Conservation (phyloP, 2,797 vertebrate species). For the Pampus argenteus region DNA sequence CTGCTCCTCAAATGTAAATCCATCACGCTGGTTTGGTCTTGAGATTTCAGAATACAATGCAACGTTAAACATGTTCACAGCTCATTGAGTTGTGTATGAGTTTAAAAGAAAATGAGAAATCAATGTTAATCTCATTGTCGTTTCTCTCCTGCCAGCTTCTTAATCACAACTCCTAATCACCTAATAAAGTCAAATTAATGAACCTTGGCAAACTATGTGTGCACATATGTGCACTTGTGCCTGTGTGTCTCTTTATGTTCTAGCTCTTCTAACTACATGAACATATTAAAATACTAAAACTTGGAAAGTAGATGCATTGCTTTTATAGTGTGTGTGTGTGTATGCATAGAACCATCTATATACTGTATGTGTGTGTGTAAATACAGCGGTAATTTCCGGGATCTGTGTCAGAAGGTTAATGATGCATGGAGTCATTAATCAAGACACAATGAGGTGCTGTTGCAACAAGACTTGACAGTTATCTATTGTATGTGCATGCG, state of each 20-base stretch:
- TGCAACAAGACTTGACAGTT: constrained; percentile 37
- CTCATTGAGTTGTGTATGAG: constrained; percentile 28
- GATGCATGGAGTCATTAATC: constrained; percentile 60
- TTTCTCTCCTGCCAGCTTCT: constrained; percentile 37
- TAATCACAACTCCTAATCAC: constrained; percentile 63
- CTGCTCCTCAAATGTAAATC: neutral
- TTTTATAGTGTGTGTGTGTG: neutral
- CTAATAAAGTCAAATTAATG: constrained; percentile 66
- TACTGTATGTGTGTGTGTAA: constrained; percentile 20
- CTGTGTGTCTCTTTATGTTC: constrained; percentile 6
- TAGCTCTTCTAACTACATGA: constrained; percentile 22
- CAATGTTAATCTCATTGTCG: constrained; percentile 49
- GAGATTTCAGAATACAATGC: constrained; percentile 3
- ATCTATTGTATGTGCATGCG: no score
- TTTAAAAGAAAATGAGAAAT: constrained; percentile 55
- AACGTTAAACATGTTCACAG: constrained; percentile 36
- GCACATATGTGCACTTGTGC: neutral
- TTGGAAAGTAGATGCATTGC: neutral
- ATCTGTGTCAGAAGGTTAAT: constrained; percentile 60
- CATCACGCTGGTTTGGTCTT: neutral
- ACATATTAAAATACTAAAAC: constrained; percentile 38
- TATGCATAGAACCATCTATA: neutral
- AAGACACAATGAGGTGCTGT: constrained; percentile 44
- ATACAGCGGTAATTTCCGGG: constrained; percentile 42
- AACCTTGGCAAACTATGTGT: constrained; percentile 27